Conservation (phyloP, 2,888 invertebrate genomes). For the Peribatodes rhomboidaria region DNA sequence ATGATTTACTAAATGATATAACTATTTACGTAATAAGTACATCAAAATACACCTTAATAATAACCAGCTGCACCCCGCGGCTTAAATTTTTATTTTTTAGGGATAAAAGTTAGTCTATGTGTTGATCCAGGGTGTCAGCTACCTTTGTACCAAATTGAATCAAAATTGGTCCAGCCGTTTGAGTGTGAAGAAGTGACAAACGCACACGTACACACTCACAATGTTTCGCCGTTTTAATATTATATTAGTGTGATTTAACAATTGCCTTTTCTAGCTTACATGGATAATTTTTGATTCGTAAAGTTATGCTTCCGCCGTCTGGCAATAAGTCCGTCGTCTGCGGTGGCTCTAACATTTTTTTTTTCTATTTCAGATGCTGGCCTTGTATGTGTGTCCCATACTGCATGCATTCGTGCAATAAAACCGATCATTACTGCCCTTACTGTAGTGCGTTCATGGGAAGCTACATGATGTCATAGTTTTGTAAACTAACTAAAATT, state of each 20-base stretch:
- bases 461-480: constrained; percentile 67
- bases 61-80: too few species aligned
- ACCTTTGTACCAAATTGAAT: neutral
- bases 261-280: too few species aligned
- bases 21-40: too few species aligned
- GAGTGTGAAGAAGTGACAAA: neutral
- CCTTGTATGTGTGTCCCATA: constrained; percentile 87
- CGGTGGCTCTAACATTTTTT: neutral
- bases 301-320: too few species aligned
- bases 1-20: too few species aligned
- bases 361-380: constrained; percentile 65
- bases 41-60: too few species aligned
- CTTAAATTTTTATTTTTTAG: too few species aligned
- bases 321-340: too few species aligned
- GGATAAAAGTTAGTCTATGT: too few species aligned
- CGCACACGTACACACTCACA: neutral
- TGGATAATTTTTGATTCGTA: too few species aligned
- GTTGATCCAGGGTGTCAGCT: neutral
- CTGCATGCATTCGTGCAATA: constrained; percentile 85
- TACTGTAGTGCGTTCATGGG: constrained; percentile 85
- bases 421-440: constrained; percentile 87
- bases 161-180: neutral
- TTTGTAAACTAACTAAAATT: neutral
- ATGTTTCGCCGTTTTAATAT: too few species aligned
- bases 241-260: too few species aligned